Percentiles rank a stretch among this genome's conserved stretches.
Evolutionary conservation across 2,113 vertebrate genomes (phyloP).

Genomic region (Thinocorus orbignyianus): DNA sequence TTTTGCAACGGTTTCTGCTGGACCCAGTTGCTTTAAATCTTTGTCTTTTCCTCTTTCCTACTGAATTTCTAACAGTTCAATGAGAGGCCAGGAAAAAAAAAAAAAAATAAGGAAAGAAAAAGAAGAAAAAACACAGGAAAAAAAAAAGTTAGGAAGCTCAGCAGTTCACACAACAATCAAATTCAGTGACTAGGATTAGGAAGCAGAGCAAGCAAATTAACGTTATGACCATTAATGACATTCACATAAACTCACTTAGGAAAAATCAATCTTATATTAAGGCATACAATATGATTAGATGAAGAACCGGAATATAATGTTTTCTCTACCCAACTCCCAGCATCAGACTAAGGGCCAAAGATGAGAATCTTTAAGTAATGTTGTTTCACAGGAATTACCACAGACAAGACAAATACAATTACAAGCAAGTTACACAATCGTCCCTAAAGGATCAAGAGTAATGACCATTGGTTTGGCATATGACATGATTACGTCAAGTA

Average conservation of each 20-base stretch:
- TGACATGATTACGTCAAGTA: background rate
- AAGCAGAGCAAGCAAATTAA: background rate
- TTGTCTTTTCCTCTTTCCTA: background rate
- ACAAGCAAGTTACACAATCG: background rate
- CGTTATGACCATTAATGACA: background rate
- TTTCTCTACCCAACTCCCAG: background rate
- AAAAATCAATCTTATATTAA: background rate
- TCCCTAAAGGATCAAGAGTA: background rate
- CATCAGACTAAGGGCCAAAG: background rate
- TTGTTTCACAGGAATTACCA: background rate
- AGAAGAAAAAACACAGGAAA: background rate
- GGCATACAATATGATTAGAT: background rate
- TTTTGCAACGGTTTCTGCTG: constrained; percentile 6
- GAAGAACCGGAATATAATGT: background rate
- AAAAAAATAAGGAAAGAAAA: background rate
- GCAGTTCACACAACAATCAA: background rate
- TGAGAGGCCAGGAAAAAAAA: background rate
- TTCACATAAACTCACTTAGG: background rate
- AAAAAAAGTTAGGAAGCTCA: background rate
- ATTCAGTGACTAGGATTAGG: background rate
- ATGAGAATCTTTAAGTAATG: background rate
- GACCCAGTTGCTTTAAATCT: background rate
- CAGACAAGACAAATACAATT: background rate
- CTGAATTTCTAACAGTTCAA: background rate
- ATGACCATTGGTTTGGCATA: background rate